A percentile compares a stretch with the other conserved stretches of the same genome.
These are phyloP conservation scores for Tetheella fluctuosa DNA, from an alignment of 2,888 invertebrate genomes.

Conservation along the genomic window DNA sequence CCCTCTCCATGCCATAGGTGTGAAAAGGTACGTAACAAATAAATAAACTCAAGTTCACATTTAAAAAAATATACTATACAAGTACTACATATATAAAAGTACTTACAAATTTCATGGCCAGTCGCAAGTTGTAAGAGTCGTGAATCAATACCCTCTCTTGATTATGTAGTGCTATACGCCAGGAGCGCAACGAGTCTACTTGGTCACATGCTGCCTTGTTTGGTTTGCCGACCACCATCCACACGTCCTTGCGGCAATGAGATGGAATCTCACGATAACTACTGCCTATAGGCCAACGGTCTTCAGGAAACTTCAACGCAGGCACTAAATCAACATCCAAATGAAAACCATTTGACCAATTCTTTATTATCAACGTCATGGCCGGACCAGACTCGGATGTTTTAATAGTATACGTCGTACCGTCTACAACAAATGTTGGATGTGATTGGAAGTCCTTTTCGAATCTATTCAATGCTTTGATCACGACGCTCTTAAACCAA, in stretches of 20 bases:
- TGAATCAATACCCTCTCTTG: conserved; percentile 78
- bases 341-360: conserved; percentile 42
- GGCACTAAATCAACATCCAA: conserved; percentile 83
- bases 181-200: conserved; percentile 57
- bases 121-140: conserved; percentile 62
- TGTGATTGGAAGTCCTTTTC: conserved; percentile 14
- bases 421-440: conserved; percentile 45
- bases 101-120: conserved; percentile 71
- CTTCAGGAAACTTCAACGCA: conserved; percentile 71
- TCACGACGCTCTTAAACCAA: conserved; percentile 83
- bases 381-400: conserved; percentile 79
- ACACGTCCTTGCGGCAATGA: conserved; percentile 54
- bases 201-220: conserved; percentile 44
- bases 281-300: conserved; percentile 64
- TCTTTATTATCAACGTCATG: conserved; percentile 74
- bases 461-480: conserved; percentile 64
- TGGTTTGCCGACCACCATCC: conserved; percentile 74
- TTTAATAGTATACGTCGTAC: conserved; percentile 62
- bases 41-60: too few relatives aligned
- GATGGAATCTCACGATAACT: conserved; percentile 45
- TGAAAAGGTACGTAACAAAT: too few relatives aligned
- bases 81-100: too few relatives aligned
- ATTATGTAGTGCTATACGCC: conserved; percentile 82
- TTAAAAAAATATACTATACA: too few relatives aligned
- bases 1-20: too few relatives aligned